phyloP scores from a whole-genome alignment of 1,140 invertebrate genomes.

The Lethocerus indicus region DNA sequence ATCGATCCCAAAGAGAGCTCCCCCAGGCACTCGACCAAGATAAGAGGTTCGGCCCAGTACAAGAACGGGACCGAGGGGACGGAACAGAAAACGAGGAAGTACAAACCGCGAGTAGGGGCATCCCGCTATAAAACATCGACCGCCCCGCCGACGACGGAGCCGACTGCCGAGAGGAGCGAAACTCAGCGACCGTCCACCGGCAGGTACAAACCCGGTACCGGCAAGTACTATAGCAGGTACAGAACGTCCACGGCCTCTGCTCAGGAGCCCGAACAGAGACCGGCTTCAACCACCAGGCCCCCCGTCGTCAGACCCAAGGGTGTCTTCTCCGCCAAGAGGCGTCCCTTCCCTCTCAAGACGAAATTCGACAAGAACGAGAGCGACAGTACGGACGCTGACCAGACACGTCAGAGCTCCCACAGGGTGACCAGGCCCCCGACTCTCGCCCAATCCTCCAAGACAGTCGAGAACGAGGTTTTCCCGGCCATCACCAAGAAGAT shows the following conservation, averaged over 20 bases:
- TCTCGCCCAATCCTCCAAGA: conserved; percentile 5
- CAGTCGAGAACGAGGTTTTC: conserved; percentile 12
- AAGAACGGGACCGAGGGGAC: not conserved
- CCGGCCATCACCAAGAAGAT: conserved; percentile 14
- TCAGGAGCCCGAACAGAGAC: conserved; percentile 6
- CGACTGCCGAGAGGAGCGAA: conserved; percentile 21
- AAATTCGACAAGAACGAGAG: not conserved
- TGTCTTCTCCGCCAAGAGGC: conserved; percentile 19
- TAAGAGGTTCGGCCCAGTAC: not conserved
- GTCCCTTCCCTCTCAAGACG: conserved; percentile 13
- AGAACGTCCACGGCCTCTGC: conserved; percentile 16
- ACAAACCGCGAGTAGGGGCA: conserved; percentile 15
- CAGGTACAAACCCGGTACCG: conserved; percentile 19
- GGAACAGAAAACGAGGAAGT: conserved; percentile 12
- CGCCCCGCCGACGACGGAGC: conserved; percentile 2
- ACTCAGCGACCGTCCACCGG: conserved; percentile 24
- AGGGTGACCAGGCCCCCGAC: not conserved
- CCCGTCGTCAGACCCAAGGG: conserved; percentile 14
- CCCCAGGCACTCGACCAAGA: conserved; percentile 1
- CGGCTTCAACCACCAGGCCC: conserved; percentile 3
- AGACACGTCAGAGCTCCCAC: not conserved
- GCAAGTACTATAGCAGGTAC: conserved; percentile 21
- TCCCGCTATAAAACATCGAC: conserved; percentile 15
- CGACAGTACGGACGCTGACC: conserved; percentile 11
- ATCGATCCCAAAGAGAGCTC: not conserved